Evolutionary conservation across 2,888 invertebrate genomes (phyloP), one percentile per base, ranked within the genome.

Genomic region (Torymus aiolomorphi): DNA sequence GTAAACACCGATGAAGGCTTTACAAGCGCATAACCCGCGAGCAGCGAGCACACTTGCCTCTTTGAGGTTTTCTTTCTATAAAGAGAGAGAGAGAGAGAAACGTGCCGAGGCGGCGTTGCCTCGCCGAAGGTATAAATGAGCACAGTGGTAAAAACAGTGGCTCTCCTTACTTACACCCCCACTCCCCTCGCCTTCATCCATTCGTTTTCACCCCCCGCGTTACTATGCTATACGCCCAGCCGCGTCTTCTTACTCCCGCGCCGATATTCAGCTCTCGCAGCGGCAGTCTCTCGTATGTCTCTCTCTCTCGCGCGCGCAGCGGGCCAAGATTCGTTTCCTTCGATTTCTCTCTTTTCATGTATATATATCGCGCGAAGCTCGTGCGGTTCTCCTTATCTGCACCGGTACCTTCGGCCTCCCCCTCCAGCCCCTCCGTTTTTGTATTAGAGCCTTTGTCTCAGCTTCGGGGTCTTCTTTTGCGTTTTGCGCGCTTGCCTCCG

Each of bases 311-410:
- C 42, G 42, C 42, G 42, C 8, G 42, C 42, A 8, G 67, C 83
- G 82, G 84, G 82, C 83, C 84, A 85, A 87, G 84, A 86, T 85
- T 87, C 85, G 83, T 86, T 73, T 78, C 51, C 72, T 14, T 49
- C 57, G 66, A 52, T 31, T 31, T 57, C 49, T 49, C 62, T 65
- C 49, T 11, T 67, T 42, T 42, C 42, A 5, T 8, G 8, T 42
- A 42, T 42, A 42, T 42, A 42, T 42, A 42, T 42, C 8, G 42
- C 5, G 8, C 42, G 42, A 1, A 42, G 42, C 42, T 42, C 42
- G 8, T 8, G 42, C 42, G 42, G 1, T 42, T 42, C 42, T 42
- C 42, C 42, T 42, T 42, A 42, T 42, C 42, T 42, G 42, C 5
- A 10, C 42, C 42, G 8, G 42, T 42, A 42, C 42, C 42, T 42